Conservation (phyloP, 2,888 invertebrate genomes). For the Ichneumon xanthorius region DNA sequence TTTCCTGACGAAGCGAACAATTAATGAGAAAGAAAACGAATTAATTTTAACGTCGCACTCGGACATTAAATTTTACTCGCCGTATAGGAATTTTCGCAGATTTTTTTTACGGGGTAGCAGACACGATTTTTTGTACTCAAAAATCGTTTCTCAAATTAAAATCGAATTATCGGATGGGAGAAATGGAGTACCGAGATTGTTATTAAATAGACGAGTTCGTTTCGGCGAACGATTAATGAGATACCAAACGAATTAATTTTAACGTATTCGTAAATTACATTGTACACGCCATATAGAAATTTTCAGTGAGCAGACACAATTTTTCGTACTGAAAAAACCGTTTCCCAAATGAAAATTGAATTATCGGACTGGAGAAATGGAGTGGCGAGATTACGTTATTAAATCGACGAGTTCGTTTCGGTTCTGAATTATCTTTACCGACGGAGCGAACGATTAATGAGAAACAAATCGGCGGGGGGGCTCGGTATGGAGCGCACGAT, state of each 20-base stretch:
- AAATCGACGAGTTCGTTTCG: background rate
- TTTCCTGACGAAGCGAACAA: too few relatives aligned
- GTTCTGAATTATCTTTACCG: background rate
- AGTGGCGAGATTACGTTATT: background rate
- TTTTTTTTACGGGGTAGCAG: too few relatives aligned
- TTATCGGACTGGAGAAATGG: background rate
- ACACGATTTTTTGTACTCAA: background rate
- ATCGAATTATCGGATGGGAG: background rate
- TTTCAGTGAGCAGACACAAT: too few relatives aligned
- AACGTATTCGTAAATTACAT: too few relatives aligned
- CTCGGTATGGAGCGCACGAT: background rate
- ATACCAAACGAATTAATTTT: background rate
- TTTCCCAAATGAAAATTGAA: background rate
- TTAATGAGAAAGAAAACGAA: background rate
- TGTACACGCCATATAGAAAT: too few relatives aligned
- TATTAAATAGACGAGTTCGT: slow-evolving; percentile 7
- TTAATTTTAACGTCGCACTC: too few relatives aligned
- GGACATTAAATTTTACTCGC: too few relatives aligned
- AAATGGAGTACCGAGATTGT: background rate
- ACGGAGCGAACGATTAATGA: background rate
- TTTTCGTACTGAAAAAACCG: background rate
- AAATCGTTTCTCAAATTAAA: background rate
- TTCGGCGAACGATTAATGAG: background rate
- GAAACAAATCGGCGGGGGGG: slow-evolving; percentile 3
- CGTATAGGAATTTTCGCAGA: too few relatives aligned